Evolutionary conservation across 2,113 vertebrate genomes (phyloP).

Genomic region (Engystomops pustulosus): DNA sequence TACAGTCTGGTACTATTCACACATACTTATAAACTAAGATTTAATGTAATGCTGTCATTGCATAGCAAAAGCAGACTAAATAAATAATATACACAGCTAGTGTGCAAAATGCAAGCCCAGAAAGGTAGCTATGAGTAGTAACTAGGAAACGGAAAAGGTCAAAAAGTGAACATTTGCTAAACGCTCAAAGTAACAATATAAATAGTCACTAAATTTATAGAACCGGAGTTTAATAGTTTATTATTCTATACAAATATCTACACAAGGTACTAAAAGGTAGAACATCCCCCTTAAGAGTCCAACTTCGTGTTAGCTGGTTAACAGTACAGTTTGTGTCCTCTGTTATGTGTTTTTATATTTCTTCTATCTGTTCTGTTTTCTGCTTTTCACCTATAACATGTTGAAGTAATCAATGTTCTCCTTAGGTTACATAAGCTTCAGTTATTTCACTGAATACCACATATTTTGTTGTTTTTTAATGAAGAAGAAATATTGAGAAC

Average conservation of each 20-base stretch:
- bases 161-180: conserved; percentile 75
- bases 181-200: conserved; percentile 76
- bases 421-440: no score
- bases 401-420: no score
- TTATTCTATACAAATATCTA: conserved; percentile 83
- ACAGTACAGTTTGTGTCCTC: conserved; percentile 55
- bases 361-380: neutral
- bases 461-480: neutral
- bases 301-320: conserved; percentile 41
- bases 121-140: conserved; percentile 79
- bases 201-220: conserved; percentile 78
- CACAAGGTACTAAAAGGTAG: conserved; percentile 74
- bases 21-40: conserved; percentile 81
- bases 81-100: conserved; percentile 89
- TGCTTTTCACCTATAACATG: no score
- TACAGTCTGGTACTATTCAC: conserved; percentile 80
- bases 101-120: conserved; percentile 94
- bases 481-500: no score
- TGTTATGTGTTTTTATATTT: neutral
- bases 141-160: conserved; percentile 66
- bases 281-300: conserved; percentile 67
- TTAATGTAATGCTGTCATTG: conserved; percentile 90
- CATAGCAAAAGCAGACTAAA: conserved; percentile 97
- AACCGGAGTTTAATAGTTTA: conserved; percentile 75
- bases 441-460: neutral